Percentiles rank a stretch among this genome's conserved stretches.
Conservation (phyloP, 2,113 vertebrate species). For the Ptychochromis oligacanthus region DNA sequence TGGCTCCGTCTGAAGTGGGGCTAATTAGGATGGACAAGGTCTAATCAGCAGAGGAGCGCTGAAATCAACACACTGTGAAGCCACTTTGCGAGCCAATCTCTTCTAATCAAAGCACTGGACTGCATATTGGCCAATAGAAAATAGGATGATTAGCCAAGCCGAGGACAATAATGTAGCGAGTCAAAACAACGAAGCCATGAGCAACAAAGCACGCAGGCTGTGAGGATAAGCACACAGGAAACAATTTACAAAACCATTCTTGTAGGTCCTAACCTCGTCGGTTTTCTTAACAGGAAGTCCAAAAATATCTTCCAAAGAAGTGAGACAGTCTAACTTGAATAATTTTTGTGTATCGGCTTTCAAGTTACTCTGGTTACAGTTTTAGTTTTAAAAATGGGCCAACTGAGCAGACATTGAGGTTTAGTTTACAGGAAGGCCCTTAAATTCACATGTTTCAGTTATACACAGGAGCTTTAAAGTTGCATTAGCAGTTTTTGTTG, state of each 20-base stretch:
- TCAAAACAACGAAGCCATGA: constrained; percentile 16
- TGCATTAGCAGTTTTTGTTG: not conserved
- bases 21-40: constrained; percentile 46
- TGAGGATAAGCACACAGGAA: not conserved
- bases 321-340: not conserved
- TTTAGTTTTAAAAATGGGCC: not conserved
- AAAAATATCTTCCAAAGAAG: not conserved
- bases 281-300: not conserved
- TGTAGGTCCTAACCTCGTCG: not conserved
- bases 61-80: constrained; percentile 23
- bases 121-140: not conserved
- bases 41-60: constrained; percentile 37
- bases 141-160: constrained; percentile 3
- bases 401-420: not conserved
- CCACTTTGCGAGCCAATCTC: constrained; percentile 50
- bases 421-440: not conserved
- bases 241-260: not conserved
- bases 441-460: not conserved
- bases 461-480: not conserved
- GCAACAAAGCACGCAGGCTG: not conserved
- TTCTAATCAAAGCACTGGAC: constrained; percentile 31
- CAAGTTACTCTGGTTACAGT: not conserved
- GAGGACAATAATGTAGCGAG: not conserved
- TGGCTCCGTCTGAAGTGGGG: not conserved
- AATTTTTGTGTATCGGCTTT: not conserved